Evolutionary conservation across 2,113 vertebrate species (phyloP).

Genomic region (Bubo blakistoni): DNA sequence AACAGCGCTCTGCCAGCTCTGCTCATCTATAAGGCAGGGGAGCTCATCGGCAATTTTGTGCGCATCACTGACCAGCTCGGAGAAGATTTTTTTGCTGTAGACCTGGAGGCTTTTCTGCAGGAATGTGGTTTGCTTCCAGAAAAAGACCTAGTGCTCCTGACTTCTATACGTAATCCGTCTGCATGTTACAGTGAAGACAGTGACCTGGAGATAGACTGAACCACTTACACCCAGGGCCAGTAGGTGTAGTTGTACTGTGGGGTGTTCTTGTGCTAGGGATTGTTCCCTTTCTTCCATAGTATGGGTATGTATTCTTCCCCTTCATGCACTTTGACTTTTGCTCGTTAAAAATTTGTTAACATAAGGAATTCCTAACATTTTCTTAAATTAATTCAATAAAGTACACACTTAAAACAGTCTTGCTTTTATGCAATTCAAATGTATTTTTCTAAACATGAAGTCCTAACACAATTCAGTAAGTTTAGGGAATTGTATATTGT

Average conservation of each 20-base stretch:
- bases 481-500: neutral
- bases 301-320: neutral
- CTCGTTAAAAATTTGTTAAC: neutral
- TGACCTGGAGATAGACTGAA: conserved; percentile 93
- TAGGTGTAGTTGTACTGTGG: neutral
- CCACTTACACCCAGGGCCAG: neutral
- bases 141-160: conserved; percentile 75
- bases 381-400: conserved; percentile 44
- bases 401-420: neutral
- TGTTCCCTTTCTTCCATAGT: neutral
- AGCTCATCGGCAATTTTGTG: conserved; percentile 96
- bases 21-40: conserved; percentile 91
- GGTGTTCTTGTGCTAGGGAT: conserved; percentile 1
- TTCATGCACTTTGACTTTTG: conserved; percentile 15
- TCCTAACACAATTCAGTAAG: neutral
- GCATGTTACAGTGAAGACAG: conserved; percentile 87
- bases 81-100: conserved; percentile 96
- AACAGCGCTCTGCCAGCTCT: conserved; percentile 89
- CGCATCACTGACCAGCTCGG: conserved; percentile 96
- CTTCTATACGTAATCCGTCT: conserved; percentile 79
- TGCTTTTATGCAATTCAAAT: neutral
- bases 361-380: neutral
- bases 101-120: conserved; percentile 91
- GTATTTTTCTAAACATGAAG: neutral
- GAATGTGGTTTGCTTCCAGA: conserved; percentile 94